phyloP scores from a whole-genome alignment of 1,140 invertebrate genomes.

The Calephelis nemesis region DNA sequence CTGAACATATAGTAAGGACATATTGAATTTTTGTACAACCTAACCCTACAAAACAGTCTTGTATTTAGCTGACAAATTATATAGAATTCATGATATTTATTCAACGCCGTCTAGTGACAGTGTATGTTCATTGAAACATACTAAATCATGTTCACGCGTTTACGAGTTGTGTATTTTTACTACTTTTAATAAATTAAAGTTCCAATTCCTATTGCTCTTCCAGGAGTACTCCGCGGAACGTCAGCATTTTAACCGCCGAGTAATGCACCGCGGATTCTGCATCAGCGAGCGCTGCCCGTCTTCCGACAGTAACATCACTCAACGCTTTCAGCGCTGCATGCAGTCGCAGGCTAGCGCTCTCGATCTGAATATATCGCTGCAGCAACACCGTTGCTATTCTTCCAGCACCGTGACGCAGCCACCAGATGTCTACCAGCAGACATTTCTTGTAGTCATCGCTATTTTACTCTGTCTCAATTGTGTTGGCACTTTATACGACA shows the following conservation, averaged over 20 bases:
- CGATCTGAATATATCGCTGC: slow-evolving; percentile 29
- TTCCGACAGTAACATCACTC: slow-evolving; percentile 10
- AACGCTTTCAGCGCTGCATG: slow-evolving; percentile 47
- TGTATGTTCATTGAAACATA: no score
- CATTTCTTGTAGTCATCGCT: slow-evolving; percentile 33
- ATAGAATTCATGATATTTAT: no score
- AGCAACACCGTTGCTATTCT: slow-evolving; percentile 34
- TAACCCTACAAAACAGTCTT: no score
- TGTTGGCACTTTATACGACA: slow-evolving; percentile 46
- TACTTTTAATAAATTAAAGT: no score
- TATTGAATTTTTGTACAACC: no score
- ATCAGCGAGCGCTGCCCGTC: slow-evolving; percentile 37
- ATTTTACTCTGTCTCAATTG: slow-evolving; percentile 39
- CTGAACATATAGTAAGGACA: no score
- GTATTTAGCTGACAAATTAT: no score
- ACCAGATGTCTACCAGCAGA: slow-evolving; percentile 29
- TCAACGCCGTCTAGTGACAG: no score
- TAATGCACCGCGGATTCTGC: slow-evolving; percentile 47
- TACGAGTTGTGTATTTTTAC: no score
- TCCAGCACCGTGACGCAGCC: slow-evolving; percentile 30
- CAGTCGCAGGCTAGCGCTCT: slow-evolving; percentile 31
- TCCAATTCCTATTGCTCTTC: not conserved
- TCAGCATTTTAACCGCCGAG: slow-evolving; percentile 41
- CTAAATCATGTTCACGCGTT: no score
- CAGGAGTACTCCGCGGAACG: slow-evolving; percentile 38